Evolutionary conservation across 2,888 invertebrate species (phyloP).

Genomic region (Hypsopygia costalis): DNA sequence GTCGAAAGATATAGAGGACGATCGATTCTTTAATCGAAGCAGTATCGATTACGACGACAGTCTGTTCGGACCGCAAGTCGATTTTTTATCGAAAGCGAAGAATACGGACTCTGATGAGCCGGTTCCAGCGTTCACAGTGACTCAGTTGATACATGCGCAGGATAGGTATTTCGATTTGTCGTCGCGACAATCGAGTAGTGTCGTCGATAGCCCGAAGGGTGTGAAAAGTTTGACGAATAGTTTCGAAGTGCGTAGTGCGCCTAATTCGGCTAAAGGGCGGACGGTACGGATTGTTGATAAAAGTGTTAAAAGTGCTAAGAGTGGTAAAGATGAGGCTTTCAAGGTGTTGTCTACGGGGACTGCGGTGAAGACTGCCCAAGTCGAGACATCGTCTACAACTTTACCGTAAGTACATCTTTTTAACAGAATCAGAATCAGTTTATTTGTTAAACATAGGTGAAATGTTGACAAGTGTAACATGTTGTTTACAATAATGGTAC

Average conservation of each 20-base stretch:
- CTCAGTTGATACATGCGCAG: constrained; percentile 69
- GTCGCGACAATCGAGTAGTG: constrained; percentile 30
- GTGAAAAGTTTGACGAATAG: constrained; percentile 18
- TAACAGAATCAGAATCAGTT: background rate
- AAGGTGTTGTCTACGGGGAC: constrained; percentile 40
- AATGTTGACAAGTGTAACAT: no score
- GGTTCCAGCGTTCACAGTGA: constrained; percentile 65
- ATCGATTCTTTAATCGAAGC: constrained; percentile 42
- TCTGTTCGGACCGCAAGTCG: constrained; percentile 56
- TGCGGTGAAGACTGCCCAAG: constrained; percentile 25
- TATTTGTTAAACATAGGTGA: no score
- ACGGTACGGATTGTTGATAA: constrained; percentile 19
- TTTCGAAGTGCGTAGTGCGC: constrained; percentile 40
- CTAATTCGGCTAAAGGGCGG: constrained; percentile 29
- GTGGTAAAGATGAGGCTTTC: constrained; percentile 42
- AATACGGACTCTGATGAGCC: constrained; percentile 27
- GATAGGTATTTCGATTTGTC: constrained; percentile 70
- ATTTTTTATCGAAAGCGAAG: constrained; percentile 24
- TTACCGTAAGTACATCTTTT: constrained; percentile 41
- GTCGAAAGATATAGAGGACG: constrained; percentile 59
- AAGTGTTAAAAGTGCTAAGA: constrained; percentile 15
- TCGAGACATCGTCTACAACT: constrained; percentile 27
- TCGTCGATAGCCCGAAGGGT: constrained; percentile 26
- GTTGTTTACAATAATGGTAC: no score
- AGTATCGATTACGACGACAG: constrained; percentile 40